Percentiles rank a stretch among this genome's conserved stretches.
These are phyloP conservation scores for Selene dorsalis DNA, from an alignment of 2,797 vertebrate species.

Conservation along the genomic window DNA sequence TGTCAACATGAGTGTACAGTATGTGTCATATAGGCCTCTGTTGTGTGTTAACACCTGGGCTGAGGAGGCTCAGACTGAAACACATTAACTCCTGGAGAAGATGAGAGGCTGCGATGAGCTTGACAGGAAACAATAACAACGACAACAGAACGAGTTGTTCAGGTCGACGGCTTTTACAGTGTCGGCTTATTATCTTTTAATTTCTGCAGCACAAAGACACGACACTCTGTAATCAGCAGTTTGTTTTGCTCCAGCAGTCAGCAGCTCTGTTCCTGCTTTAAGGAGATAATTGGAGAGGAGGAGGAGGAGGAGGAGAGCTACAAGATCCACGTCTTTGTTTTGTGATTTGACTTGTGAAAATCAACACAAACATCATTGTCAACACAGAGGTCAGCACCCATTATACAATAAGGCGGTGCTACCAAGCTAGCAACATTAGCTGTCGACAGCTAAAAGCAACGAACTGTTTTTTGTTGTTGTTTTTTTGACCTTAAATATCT, in stretches of 20 bases:
- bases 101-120: not conserved
- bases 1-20: no score
- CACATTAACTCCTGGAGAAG: no score
- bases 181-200: slow-evolving; percentile 58
- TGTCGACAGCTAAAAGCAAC: not conserved
- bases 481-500: no score
- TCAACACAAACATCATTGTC: no score
- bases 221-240: slow-evolving; percentile 63
- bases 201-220: slow-evolving; percentile 53
- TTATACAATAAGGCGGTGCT: no score
- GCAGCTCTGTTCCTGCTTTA: slow-evolving; percentile 49
- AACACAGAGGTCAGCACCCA: no score
- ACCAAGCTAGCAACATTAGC: not conserved
- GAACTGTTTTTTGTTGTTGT: no score
- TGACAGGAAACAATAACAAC: not conserved
- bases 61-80: not conserved
- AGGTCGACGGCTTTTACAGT: slow-evolving; percentile 24
- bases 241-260: slow-evolving; percentile 58
- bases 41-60: no score
- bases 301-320: slow-evolving; percentile 35
- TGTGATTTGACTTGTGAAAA: not conserved
- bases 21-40: no score
- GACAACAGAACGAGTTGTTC: slow-evolving; percentile 13
- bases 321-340: no score
- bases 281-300: slow-evolving; percentile 67